Base-by-base conservation (phyloP, 2,113 vertebrate genomes). In the Ursus arctos region DNA sequence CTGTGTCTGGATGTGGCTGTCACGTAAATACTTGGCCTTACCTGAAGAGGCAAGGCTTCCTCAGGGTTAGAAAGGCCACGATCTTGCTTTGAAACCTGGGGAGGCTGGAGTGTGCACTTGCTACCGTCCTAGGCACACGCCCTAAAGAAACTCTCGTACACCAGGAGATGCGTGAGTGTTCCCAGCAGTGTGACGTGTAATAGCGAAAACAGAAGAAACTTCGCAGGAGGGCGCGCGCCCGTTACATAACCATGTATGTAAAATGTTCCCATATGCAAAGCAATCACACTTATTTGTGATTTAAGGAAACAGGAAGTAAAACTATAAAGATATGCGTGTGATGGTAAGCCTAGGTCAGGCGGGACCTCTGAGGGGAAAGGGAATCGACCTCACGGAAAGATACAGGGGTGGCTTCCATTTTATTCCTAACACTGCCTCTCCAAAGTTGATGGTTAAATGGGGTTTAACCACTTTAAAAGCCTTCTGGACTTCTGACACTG, bases 311-410 rank as follows among this genome's bases (percentile, higher is more conserved):
- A 5, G 57, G 2, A 74, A 57, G 22, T 5, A 24, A 24, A 40
- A 67, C 24, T 13, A 36, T 0, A 55, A 74, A 79, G 59, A 67
- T 15, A 10, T 0, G 2, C 11, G 3, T 6, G 36, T 7, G 49
- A 67, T 1, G 5, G 61, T 24, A 5, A 26, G 47, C 24, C 22
- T 12, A 71, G 59, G 51, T 59, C 0, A 0, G 11, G 36, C 1
- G 13, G 26, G 8, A 22, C 16, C n/a, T 33, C 40, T 19, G 9
- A 49, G 4, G 71, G 40, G 15, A 15, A 11, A 16, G 36, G 77
- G 43, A 9, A 36, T 0, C 7, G n/a, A 36, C 22, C 16, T 22
- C 61, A 28, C 2, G 31, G 31, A 31, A 88, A 33, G 24, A 10
- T 21, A 49, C 40, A 12, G 16, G 79, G 13, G 5, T 6, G 69